Percentiles rank a stretch among this genome's conserved stretches.
phyloP scores from a whole-genome alignment of 2,888 invertebrate genomes.

The Chrysolina oricalcia region DNA sequence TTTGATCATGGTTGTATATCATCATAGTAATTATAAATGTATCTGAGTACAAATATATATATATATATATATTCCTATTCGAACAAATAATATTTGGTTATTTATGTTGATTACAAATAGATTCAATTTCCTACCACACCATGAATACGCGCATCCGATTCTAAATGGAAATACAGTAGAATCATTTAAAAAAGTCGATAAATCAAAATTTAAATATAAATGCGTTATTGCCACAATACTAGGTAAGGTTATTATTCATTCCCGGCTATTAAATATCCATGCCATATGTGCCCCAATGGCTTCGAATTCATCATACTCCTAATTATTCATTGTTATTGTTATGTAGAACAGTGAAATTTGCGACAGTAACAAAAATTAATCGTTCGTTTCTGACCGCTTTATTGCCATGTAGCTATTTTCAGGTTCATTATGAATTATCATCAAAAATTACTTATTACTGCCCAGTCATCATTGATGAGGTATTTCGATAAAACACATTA shows the following conservation, averaged over 20 bases:
- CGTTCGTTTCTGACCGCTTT: conserved; percentile 5
- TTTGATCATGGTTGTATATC: too few relatives aligned
- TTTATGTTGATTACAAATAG: conserved; percentile 11
- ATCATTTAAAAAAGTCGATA: conserved; percentile 24
- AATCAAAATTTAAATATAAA: conserved; percentile 33
- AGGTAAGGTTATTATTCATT: conserved; percentile 50
- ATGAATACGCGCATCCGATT: conserved; percentile 12
- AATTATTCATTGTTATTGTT: conserved; percentile 23
- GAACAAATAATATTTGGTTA: not conserved
- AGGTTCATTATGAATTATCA: not conserved
- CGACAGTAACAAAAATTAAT: conserved; percentile 1
- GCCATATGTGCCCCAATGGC: conserved; percentile 33
- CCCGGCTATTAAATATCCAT: conserved; percentile 36
- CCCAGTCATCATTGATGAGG: not conserved
- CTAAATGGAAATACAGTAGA: conserved; percentile 26
- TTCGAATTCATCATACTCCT: conserved; percentile 7
- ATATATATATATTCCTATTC: not conserved
- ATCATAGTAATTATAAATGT: too few relatives aligned
- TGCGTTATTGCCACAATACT: conserved; percentile 14
- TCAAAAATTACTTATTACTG: not conserved
- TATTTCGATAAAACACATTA: not conserved
- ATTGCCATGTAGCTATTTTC: not conserved
- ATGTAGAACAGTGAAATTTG: not conserved
- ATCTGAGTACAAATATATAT: too few relatives aligned
- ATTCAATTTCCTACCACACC: conserved; percentile 15